A percentile compares a stretch with the other conserved stretches of the same genome.
These are phyloP conservation scores for Drosophila parvula DNA, from an alignment of 1,140 invertebrate species.

Conservation along the genomic window DNA sequence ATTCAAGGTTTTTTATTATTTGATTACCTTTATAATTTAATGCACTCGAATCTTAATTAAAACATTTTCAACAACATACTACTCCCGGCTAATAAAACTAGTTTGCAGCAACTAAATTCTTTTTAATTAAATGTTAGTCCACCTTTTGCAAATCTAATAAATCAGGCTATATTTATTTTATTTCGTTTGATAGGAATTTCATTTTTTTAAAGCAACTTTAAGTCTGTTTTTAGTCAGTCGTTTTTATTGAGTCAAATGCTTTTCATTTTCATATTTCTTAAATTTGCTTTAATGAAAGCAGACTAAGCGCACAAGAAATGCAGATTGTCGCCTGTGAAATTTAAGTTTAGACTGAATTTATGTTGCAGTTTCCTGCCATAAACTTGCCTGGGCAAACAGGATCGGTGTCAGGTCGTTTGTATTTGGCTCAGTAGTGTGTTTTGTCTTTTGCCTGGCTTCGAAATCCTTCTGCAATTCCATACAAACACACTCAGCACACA, in stretches of 20 bases:
- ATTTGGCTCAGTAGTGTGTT: slow-evolving; percentile 40
- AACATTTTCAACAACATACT: background rate
- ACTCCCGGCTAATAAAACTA: background rate
- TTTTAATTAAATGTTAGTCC: slow-evolving; percentile 1
- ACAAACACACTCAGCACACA: background rate
- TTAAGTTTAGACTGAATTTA: slow-evolving; percentile 41
- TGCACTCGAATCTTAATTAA: background rate
- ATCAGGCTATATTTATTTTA: slow-evolving; percentile 1
- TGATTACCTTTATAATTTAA: background rate
- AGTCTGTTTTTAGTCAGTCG: background rate
- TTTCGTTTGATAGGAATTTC: background rate
- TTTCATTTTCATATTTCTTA: slow-evolving; percentile 11
- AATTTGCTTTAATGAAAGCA: slow-evolving; percentile 26
- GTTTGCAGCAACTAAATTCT: slow-evolving; percentile 4
- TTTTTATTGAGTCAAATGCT: background rate
- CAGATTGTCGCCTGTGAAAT: slow-evolving; percentile 29
- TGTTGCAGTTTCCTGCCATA: slow-evolving; percentile 48
- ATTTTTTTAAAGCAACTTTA: slow-evolving; percentile 15
- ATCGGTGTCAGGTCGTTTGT: slow-evolving; percentile 30
- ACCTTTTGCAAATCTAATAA: background rate
- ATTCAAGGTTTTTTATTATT: no score
- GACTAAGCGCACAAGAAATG: slow-evolving; percentile 5
- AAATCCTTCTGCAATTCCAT: slow-evolving; percentile 41
- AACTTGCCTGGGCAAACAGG: slow-evolving; percentile 43
- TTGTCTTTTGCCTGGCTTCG: slow-evolving; percentile 44